phyloP scores from a whole-genome alignment of 2,113 vertebrate species.

The Gavia stellata region DNA sequence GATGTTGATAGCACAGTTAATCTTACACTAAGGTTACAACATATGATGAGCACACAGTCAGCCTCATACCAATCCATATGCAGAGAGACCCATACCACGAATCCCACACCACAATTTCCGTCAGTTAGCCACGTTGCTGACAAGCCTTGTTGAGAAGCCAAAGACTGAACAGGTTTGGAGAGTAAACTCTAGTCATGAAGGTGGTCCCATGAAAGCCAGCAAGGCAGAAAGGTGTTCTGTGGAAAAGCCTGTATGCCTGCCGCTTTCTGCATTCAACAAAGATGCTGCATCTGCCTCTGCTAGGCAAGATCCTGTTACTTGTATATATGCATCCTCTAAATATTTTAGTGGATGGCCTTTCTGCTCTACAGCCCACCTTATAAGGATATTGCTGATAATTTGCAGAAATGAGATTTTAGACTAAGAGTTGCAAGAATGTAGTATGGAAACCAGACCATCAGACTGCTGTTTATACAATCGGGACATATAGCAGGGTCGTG shows the following conservation, averaged over 20 bases:
- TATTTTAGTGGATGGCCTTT: not conserved
- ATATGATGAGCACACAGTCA: not conserved
- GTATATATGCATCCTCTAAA: not conserved
- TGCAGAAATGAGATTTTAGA: not conserved
- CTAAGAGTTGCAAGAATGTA: fast-evolving
- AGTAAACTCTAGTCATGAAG: not conserved
- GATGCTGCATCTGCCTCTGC: not conserved
- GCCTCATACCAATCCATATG: fast-evolving
- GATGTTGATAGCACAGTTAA: not conserved
- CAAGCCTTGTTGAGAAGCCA: not conserved
- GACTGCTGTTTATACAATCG: not conserved
- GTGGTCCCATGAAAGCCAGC: not conserved
- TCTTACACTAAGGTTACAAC: not conserved
- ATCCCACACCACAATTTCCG: not conserved
- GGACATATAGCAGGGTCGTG: not conserved
- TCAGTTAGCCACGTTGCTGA: not conserved
- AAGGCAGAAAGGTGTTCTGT: not conserved
- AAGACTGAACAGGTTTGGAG: not conserved
- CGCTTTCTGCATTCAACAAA: not conserved
- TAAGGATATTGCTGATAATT: not conserved
- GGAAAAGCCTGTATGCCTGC: not conserved
- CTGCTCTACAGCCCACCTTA: not conserved
- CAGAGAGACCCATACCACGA: not conserved
- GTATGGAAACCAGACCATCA: fast-evolving
- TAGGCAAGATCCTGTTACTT: not conserved